A percentile compares a stretch with the other conserved stretches of the same genome.
Conservation (phyloP, 1,140 invertebrate species). For the Neotoxoptera formosana region DNA sequence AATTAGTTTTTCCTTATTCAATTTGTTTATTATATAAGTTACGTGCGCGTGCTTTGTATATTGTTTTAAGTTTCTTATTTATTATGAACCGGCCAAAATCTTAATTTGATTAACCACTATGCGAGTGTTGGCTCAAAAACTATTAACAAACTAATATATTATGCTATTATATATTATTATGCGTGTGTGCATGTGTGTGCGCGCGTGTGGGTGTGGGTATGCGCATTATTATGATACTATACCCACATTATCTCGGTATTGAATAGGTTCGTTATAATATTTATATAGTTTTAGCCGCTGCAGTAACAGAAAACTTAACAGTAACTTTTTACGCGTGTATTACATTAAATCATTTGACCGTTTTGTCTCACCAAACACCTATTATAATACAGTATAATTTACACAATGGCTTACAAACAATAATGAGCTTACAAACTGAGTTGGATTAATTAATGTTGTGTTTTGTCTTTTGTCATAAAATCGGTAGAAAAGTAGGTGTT, state of each 20-base stretch:
- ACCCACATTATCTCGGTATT: not conserved
- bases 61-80: slow-evolving; percentile 16
- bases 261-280: not conserved
- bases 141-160: slow-evolving; percentile 23
- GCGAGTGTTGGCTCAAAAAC: not conserved
- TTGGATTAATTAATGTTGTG: not conserved
- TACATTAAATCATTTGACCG: not conserved
- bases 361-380: not conserved
- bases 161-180: not conserved
- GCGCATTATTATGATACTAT: not conserved
- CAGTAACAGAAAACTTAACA: not conserved
- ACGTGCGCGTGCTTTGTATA: not conserved
- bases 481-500: not conserved
- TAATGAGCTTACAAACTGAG: not conserved
- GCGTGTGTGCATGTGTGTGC: not conserved
- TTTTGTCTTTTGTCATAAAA: not conserved
- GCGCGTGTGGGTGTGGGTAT: not conserved
- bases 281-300: not conserved
- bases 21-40: not conserved
- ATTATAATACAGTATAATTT: not conserved
- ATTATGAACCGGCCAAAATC: slow-evolving; percentile 1
- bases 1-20: slow-evolving; percentile 12
- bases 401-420: not conserved
- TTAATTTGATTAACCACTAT: slow-evolving; percentile 15
- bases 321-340: not conserved